Base-by-base conservation (phyloP, 2,888 invertebrate genomes). In the Anaspis maculata region DNA sequence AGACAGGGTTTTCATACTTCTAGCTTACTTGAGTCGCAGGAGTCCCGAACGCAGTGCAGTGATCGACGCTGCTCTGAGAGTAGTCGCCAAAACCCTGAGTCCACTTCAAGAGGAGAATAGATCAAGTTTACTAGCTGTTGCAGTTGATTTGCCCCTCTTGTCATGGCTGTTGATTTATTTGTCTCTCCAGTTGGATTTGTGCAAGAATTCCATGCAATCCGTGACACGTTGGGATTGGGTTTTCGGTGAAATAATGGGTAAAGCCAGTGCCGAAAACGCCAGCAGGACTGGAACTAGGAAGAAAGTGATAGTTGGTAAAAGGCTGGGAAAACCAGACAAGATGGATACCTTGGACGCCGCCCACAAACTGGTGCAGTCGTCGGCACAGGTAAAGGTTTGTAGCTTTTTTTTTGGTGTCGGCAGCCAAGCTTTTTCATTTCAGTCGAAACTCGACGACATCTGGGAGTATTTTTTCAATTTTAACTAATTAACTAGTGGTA, bases 21-120 rank as follows among this genome's bases (percentile, higher is more conserved):
- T 92, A 42, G 83, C 88, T 43, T 90, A 87, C 65, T 74, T 94
- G 69, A 86, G 86, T 34, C 83, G 90, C 51, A 84, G 86, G 59
- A 84, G 83, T 39, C 69, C 69, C 3, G 74, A 77, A 37, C 76
- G 75, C 48, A 74, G 74, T 49, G 71, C 72, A 49, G 74, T 77
- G n/a, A 69, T 82, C 46, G 71, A 74, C 60, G 73, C 78, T 2
- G 74, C 77, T 40, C 64, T 78, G 51, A 74, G 70, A 39, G 74
- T 76, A 0, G 62, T 78, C 19, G 73, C 74, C 21, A 69, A 70
- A 48, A 63, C 76, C 11, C 58, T 83, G 44, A 71, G 72, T 9
- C 71, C 76, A 1, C 30, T 55, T 3, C 30, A 42, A 14, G 16
- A n/a, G 13, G 38, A 37, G 7, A 36, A 44, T 26, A 35, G 56